Conservation (phyloP, 2,888 invertebrate genomes). For the Steinernema carpocapsae region DNA sequence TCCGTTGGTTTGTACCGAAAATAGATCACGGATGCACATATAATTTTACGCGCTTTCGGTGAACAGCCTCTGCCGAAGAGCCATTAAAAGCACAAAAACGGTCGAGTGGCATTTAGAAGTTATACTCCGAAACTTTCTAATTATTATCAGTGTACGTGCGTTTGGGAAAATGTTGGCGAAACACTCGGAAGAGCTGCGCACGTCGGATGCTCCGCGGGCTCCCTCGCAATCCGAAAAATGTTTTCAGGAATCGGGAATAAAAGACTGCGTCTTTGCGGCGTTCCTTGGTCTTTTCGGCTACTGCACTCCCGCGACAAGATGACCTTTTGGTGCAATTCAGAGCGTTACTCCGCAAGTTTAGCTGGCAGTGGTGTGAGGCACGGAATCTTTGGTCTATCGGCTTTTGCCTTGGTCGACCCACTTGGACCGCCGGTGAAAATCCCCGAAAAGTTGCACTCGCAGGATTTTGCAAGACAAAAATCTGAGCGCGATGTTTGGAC, state of each 20-base stretch:
- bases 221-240: not conserved
- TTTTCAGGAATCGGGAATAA: not conserved
- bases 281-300: conserved; percentile 28
- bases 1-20: not conserved
- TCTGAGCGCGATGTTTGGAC: not conserved
- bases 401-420: not conserved
- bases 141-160: not conserved
- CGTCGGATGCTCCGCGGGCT: not conserved
- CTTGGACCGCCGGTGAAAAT: not conserved
- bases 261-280: conserved; percentile 5
- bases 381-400: conserved; percentile 11
- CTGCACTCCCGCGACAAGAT: conserved; percentile 23
- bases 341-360: not conserved
- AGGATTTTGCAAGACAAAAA: not conserved
- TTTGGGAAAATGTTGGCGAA: not conserved
- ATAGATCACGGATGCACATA: conserved; percentile 28
- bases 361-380: not conserved
- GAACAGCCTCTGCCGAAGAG: too few relatives aligned
- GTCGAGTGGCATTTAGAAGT: too few relatives aligned
- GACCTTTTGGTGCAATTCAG: conserved; percentile 31
- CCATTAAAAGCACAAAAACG: too few relatives aligned
- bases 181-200: not conserved
- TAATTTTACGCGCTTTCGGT: not conserved
- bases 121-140: too few relatives aligned
- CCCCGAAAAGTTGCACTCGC: too few relatives aligned